phyloP scores from a whole-genome alignment of 2,797 vertebrate genomes.

The Bovichtus variegatus region DNA sequence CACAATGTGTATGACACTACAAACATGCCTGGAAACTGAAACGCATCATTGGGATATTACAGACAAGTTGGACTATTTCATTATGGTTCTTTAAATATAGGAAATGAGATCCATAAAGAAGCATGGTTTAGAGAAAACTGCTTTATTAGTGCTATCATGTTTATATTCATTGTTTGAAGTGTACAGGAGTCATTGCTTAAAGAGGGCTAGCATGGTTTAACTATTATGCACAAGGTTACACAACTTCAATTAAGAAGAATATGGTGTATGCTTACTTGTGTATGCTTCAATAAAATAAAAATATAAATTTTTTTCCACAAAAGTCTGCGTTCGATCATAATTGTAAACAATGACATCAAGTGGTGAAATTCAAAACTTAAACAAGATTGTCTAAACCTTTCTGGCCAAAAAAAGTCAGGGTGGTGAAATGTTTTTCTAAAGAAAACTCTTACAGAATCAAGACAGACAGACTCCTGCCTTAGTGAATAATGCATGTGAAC shows the following conservation, averaged over 20 bases:
- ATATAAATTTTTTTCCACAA: constrained; percentile 75
- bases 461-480: neutral
- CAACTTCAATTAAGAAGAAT: constrained; percentile 76
- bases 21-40: constrained; percentile 32
- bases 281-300: constrained; percentile 81
- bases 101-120: constrained; percentile 49
- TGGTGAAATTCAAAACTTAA: neutral
- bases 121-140: constrained; percentile 73
- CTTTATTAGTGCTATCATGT: constrained; percentile 73
- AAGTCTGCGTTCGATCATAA: constrained; percentile 26
- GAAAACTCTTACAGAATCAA: neutral
- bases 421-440: neutral
- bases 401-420: neutral
- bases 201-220: constrained; percentile 81
- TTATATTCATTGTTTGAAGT: constrained; percentile 72
- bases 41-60: constrained; percentile 8
- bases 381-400: neutral
- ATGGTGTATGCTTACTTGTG: constrained; percentile 82
- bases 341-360: neutral
- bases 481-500: constrained; percentile 44
- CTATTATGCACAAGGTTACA: constrained; percentile 84
- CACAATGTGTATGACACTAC: constrained; percentile 20
- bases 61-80: constrained; percentile 26
- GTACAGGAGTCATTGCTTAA: constrained; percentile 76
- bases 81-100: constrained; percentile 41